phyloP scores from a whole-genome alignment of 2,797 vertebrate genomes.

The Lagodon rhomboides region DNA sequence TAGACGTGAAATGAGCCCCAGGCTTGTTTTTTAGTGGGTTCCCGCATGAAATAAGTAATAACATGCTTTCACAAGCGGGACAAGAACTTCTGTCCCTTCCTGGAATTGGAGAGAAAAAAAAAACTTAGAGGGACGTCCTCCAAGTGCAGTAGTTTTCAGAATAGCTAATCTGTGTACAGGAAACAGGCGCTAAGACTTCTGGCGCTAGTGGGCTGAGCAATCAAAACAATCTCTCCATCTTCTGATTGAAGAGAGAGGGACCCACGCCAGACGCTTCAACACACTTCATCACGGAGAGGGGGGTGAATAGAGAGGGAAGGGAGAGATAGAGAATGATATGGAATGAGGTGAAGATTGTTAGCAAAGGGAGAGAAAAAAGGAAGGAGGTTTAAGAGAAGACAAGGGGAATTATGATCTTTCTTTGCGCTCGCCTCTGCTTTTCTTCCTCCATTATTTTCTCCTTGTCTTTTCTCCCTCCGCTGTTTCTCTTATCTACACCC shows the following conservation, averaged over 20 bases:
- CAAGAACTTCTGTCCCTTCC: conserved; percentile 66
- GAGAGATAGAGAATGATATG: conserved; percentile 45
- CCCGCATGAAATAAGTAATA: conserved; percentile 73
- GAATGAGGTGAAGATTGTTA: conserved; percentile 33
- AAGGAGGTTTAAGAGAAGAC: neutral
- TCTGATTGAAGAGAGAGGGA: conserved; percentile 69
- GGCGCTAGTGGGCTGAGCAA: conserved; percentile 80
- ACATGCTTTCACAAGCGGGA: conserved; percentile 59
- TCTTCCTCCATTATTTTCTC: neutral
- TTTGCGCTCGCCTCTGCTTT: neutral
- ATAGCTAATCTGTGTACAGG: conserved; percentile 77
- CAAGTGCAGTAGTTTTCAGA: conserved; percentile 72
- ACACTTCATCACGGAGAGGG: conserved; percentile 39
- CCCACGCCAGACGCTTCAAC: conserved; percentile 60
- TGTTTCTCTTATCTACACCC: conserved; percentile 39
- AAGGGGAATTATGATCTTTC: neutral
- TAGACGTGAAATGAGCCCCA: conserved; percentile 45
- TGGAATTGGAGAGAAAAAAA: conserved; percentile 47
- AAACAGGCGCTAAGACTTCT: conserved; percentile 78
- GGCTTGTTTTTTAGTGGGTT: conserved; percentile 65
- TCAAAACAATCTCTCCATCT: conserved; percentile 81
- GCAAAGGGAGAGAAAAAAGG: conserved; percentile 6
- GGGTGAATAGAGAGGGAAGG: conserved; percentile 16
- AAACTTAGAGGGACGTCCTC: conserved; percentile 52
- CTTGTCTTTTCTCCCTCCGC: conserved; percentile 2